Percentiles rank a stretch among this genome's conserved stretches.
phyloP scores from a whole-genome alignment of 2,888 invertebrate genomes.

The Lasioglossum leucozonium region DNA sequence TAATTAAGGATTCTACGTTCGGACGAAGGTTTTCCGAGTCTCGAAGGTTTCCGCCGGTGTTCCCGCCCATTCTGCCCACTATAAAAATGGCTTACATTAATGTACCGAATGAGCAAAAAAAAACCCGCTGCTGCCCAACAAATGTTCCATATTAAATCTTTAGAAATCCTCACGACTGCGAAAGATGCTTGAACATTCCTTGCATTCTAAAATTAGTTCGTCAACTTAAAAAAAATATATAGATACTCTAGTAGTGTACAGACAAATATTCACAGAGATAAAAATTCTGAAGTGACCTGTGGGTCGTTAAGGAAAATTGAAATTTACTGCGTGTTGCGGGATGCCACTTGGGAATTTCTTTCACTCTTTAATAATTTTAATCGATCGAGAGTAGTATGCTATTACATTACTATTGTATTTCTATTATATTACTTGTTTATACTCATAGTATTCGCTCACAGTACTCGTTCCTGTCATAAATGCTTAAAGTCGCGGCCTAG shows the following conservation, averaged over 20 bases:
- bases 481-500: no score
- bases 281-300: not conserved
- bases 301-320: no score
- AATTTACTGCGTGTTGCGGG: no score
- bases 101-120: not conserved
- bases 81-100: not conserved
- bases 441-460: no score
- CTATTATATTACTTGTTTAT: no score
- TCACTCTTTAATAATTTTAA: no score
- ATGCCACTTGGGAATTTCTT: no score
- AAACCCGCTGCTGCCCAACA: not conserved
- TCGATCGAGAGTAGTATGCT: no score
- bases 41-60: not conserved
- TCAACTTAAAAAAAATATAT: not conserved
- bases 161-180: not conserved
- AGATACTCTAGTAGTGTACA: no score
- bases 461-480: no score
- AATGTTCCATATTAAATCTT: not conserved
- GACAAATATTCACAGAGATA: not conserved
- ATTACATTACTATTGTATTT: no score
- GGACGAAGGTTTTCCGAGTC: conserved; percentile 1
- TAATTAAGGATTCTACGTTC: conserved; percentile 56
- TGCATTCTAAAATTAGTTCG: not conserved
- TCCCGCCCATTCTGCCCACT: not conserved
- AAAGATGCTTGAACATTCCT: not conserved